Base-by-base conservation (phyloP, 2,888 invertebrate species). In the Melanophora roralis region DNA sequence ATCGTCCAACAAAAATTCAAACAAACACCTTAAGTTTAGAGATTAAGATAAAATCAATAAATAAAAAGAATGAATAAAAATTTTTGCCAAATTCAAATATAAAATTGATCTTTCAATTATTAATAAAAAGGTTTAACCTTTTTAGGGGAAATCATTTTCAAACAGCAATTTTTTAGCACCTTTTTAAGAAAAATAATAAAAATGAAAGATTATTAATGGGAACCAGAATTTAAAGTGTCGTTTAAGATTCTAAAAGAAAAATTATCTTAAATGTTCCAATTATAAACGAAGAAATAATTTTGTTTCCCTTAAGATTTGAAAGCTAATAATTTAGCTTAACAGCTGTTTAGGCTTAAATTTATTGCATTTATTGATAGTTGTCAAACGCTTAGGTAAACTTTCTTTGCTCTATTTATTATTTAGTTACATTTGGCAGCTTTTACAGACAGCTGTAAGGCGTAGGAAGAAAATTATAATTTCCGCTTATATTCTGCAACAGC, bases 321-420 rank as follows among this genome's bases (percentile, higher is more conserved):
- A 34, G n/a, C 6, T 2, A 34, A 4, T 4, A 34, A 5, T n/a
- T 16, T n/a, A 1, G 40, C 5, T 47, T 34, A 47, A 36, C 67
- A 67, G 53, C 53, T 67, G 67, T 6, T 21, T 14, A 43, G 16
- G 43, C 7, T 16, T 4, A 16, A 43, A 36, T 43, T 14, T 14
- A 2, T 40, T 9, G 34, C 57, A 38, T 19, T 43, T 34, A 9
- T 53, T 16, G 27, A 51, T 38, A 49, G 65, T 38, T 55, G 71
- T 60, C 72, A 59, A 59, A 71, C n/a, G n/a, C n/a, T n/a, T 60
- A 14, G 27, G 32, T 64, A 59, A 59, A 78, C 64, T 69, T 79
- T 79, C 69, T 69, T 76, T 64, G 64, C 73, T 78, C 78, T 78
- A 74, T 51, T 74, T 74, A 59, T 65, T 78, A n/a, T n/a, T n/a